Conservation (phyloP, 2,888 invertebrate species). For the Atethmia centrago region DNA sequence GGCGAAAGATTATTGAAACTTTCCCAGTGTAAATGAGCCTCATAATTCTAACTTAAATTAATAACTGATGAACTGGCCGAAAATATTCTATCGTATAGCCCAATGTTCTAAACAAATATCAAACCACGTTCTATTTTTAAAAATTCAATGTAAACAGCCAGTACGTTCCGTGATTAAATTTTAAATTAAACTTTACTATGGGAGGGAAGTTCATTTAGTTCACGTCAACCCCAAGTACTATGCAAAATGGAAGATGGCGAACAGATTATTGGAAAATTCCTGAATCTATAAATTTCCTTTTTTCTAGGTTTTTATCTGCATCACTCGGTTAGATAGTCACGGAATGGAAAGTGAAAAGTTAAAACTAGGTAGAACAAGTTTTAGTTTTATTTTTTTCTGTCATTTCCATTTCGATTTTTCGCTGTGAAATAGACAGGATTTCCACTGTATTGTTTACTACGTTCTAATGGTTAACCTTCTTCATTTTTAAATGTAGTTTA, state of each 20-base stretch:
- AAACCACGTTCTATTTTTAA: conserved; percentile 37
- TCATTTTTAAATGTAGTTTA: background rate
- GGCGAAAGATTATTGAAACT: background rate
- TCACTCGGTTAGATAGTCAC: conserved; percentile 2
- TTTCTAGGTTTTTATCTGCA: conserved; percentile 31
- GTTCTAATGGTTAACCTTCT: too few species aligned
- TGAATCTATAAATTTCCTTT: conserved; percentile 22
- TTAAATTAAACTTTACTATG: conserved; percentile 64
- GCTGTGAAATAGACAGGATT: background rate
- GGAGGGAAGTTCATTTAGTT: conserved; percentile 44
- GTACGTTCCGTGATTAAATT: conserved; percentile 60
- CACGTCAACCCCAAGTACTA: conserved; percentile 45
- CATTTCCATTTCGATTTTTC: background rate
- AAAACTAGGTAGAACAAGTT: background rate
- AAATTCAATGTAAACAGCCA: conserved; percentile 27
- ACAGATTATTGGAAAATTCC: conserved; percentile 57
- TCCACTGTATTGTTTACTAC: background rate
- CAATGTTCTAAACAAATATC: conserved; percentile 17
- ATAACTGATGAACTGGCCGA: background rate
- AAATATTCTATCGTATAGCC: conserved; percentile 19
- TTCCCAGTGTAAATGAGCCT: background rate
- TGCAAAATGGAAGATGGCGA: conserved; percentile 40
- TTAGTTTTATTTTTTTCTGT: background rate
- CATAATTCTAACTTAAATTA: background rate
- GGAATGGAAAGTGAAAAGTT: background rate